Evolutionary conservation across 2,113 vertebrate species (phyloP).

Genomic region (Spea bombifrons): DNA sequence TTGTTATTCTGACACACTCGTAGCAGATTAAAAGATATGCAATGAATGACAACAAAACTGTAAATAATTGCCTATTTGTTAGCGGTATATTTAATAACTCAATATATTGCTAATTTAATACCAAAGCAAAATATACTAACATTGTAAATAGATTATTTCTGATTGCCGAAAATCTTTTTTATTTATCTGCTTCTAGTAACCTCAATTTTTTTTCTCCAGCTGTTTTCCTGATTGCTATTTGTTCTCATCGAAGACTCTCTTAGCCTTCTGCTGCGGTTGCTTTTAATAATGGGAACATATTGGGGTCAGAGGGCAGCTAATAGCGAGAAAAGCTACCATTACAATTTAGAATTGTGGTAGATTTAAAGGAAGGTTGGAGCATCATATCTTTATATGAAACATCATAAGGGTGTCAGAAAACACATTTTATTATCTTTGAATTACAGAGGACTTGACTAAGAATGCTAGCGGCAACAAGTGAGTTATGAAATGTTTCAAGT

Average conservation of each 20-base stretch:
- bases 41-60: no score
- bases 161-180: neutral
- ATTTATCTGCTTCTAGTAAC: constrained; percentile 23
- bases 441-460: constrained; percentile 10
- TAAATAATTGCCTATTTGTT: no score
- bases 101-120: no score
- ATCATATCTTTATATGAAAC: constrained; percentile 25
- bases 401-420: constrained; percentile 23
- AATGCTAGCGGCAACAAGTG: constrained; percentile 16
- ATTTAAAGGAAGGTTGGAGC: constrained; percentile 1
- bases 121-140: neutral
- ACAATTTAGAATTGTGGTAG: constrained; percentile 14
- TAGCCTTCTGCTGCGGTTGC: constrained; percentile 6
- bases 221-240: constrained; percentile 39
- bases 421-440: constrained; percentile 29
- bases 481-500: constrained; percentile 23
- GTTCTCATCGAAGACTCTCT: constrained; percentile 24
- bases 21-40: no score
- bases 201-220: constrained; percentile 29
- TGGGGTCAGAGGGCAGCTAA: constrained; percentile 10
- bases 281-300: constrained; percentile 23
- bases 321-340: constrained; percentile 3
- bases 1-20: no score
- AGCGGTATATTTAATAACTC: no score
- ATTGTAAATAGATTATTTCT: constrained; percentile 20